Evolutionary conservation across 2,888 invertebrate species (phyloP), one percentile per base, ranked within the genome.

Genomic region (Zhuqinia jingwanae): DNA sequence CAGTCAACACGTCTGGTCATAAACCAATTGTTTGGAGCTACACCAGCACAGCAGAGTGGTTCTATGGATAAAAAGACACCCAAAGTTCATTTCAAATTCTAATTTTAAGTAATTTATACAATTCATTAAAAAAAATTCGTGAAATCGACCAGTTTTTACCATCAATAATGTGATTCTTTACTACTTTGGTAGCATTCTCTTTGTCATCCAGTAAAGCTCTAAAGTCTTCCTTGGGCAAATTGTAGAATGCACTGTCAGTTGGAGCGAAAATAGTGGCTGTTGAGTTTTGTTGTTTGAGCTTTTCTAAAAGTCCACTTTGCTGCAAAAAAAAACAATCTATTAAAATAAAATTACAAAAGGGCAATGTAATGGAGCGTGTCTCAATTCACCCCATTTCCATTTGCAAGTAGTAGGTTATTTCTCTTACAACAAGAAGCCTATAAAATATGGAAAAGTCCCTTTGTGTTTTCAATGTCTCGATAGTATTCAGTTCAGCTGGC

Each of bases 261-360:
- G 95, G 94, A 5, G 94, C 95, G 84, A 95, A 92, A 68, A 95
- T 92, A 0, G 95, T 95, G 82, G 94, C 92, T 25, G 68, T 56
- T 0, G 94, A 93, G 8, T 93, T 93, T 17, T 92, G 92, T 75
- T 92, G 91, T 75, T 22, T 50, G 2, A 94, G 91, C 27, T 93
- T 92, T 60, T 93, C 92, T 81, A 93, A 94, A 1, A 94, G 90
- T 77, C 93, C 93, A 1, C 94, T 93, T 76, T 92, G 93, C 92
- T 92, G 20, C 20, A 60, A 50, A 17, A 30, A 22, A 13, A 58
- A 17, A 65, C 25, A 10, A 30, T 17, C 2, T 30, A 22, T 20
- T 5, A 76, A 47, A 83, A n/a, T n/a, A 76, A 60, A 20, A 50
- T 42, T 76, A 3, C n/a, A n/a, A n/a, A n/a, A n/a, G n/a, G n/a